Base-by-base conservation (phyloP, 2,888 invertebrate species). In the Sesia apiformis region DNA sequence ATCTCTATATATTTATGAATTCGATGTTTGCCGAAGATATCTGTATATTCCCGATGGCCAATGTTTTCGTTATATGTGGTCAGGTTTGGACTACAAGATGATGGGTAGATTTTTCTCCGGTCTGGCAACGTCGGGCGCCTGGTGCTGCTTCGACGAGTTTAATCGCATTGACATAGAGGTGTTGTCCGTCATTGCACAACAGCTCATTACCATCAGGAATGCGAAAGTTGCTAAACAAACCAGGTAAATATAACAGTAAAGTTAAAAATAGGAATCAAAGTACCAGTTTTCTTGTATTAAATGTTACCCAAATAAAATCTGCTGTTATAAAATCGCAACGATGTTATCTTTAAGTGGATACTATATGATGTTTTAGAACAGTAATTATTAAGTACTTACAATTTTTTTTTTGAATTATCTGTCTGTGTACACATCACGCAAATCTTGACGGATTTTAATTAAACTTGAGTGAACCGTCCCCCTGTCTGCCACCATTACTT, bases 121-220 rank as follows among this genome's bases (percentile, higher is more conserved):
- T 0, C 78, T 97, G 62, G 96, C 96, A 0, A 96, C 96, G 55
- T 96, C 96, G 1, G 97, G 97, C 0, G 96, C 96, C 3, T 97
- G 97, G 97, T 96, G 96, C 68, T 97, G 97, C 69, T 97, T 97
- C 75, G 97, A 97, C 75, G 97, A 97, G 76, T 97, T 97, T 77
- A 97, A 97, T 79, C 91, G 97, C 4, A 97, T 97, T 57, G 96
- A 97, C 71, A 96, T 97, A 63, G 97, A 97, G 78, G 97, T 97
- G 46, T 80, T 97, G 57, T 96, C 96, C 7, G 97, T 97, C 3
- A 96, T 97, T 66, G 96, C 97, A 0, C 97, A 97, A 66, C 97
- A 97, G 71, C 84, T 97, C 56, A 96, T 96, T 57, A 96, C 96
- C 0, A 97, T 97, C 60, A 91, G 95, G 61, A 95, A 96, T 71